Evolutionary conservation across 92 coral and sea anemone species (phyloP).

Genomic region (Paragorgia papillata): DNA sequence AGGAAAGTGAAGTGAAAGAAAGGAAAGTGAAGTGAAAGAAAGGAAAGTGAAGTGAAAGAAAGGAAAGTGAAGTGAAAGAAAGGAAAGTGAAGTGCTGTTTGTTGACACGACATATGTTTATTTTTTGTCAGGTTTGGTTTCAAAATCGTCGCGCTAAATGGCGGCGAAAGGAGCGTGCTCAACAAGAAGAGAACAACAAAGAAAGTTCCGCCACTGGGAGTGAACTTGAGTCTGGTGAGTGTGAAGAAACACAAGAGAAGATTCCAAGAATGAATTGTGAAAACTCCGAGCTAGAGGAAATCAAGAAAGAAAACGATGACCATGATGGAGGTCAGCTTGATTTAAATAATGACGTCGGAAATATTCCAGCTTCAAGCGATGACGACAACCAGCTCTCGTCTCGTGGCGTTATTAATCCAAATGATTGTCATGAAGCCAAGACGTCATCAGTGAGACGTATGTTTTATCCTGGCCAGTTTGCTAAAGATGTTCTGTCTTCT

Average conservation of each 20-base stretch:
- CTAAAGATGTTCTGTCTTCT: background rate
- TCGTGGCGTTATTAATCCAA: background rate
- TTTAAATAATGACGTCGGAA: no score
- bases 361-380: no score
- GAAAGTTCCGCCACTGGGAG: conserved; percentile 19
- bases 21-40: no score
- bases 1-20: no score
- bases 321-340: no score
- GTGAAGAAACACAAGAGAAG: conserved; percentile 5
- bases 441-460: background rate
- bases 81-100: no score
- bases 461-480: conserved; percentile 21
- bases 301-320: background rate
- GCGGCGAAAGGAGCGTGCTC: conserved; percentile 73
- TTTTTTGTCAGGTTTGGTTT: conserved; percentile 83
- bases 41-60: no score
- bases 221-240: background rate
- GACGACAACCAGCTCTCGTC: no score
- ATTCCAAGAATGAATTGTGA: background rate
- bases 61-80: no score
- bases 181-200: conserved; percentile 22
- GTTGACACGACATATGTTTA: no score
- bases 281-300: background rate
- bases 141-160: conserved; percentile 92
- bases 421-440: background rate